Evolutionary conservation across 2,888 invertebrate species (phyloP).

Genomic region (Lissonota sp.): DNA sequence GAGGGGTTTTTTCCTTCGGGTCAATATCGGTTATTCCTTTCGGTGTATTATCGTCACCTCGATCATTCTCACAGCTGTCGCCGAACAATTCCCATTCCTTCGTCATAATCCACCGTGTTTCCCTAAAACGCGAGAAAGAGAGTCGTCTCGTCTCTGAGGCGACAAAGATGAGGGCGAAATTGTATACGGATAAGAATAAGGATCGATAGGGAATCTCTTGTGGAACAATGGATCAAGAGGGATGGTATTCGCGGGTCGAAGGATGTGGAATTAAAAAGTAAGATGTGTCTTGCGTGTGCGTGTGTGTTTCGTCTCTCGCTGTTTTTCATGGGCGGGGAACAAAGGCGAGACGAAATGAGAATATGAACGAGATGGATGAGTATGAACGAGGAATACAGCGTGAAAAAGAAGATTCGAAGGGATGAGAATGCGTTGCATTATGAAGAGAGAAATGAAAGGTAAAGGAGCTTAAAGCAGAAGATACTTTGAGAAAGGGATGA

Average conservation of each 20-base stretch:
- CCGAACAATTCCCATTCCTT: slow-evolving; percentile 26
- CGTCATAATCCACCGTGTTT: too few species aligned
- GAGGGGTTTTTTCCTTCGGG: slow-evolving; percentile 29
- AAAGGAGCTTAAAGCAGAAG: too few species aligned
- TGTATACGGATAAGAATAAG: slow-evolving; percentile 27
- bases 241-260: slow-evolving; percentile 44
- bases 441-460: too few species aligned
- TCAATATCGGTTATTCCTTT: slow-evolving; percentile 57
- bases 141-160: too few species aligned
- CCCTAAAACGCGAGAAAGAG: too few species aligned
- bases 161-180: slow-evolving; percentile 9
- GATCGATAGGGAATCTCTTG: slow-evolving; percentile 48
- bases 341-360: slow-evolving; percentile 62
- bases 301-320: not conserved
- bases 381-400: not conserved
- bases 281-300: slow-evolving; percentile 26
- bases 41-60: slow-evolving; percentile 54
- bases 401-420: not conserved
- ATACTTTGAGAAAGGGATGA: too few species aligned
- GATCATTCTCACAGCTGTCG: slow-evolving; percentile 58
- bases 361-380: slow-evolving; percentile 45
- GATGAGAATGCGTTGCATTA: too few species aligned
- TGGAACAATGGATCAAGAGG: slow-evolving; percentile 60
- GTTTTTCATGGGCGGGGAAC: slow-evolving; percentile 10
- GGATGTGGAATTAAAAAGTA: slow-evolving; percentile 64